phyloP scores from a whole-genome alignment of 2,113 vertebrate genomes.

The Grallaria varia region DNA sequence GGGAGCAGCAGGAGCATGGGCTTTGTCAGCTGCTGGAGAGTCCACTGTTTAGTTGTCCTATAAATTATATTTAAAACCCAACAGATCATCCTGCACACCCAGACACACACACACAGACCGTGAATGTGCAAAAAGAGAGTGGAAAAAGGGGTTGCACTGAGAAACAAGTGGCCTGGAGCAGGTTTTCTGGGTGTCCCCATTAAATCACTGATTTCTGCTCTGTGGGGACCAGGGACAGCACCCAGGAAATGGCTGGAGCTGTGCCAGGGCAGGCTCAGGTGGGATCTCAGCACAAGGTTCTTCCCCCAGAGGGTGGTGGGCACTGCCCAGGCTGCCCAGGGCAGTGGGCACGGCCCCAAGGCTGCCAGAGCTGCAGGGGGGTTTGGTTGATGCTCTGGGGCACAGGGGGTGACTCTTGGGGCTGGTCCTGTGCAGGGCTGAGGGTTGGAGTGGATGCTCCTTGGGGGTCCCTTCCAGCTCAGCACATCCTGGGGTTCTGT shows the following conservation, averaged over 20 bases:
- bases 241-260: neutral
- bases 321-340: neutral
- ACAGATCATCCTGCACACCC: neutral
- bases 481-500: neutral
- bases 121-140: accelerated
- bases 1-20: neutral
- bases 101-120: accelerated
- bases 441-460: neutral
- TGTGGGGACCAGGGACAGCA: neutral
- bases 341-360: neutral
- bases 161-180: neutral
- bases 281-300: neutral
- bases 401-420: neutral
- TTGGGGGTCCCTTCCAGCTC: neutral
- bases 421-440: neutral
- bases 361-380: neutral
- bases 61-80: neutral
- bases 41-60: neutral
- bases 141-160: neutral
- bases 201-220: neutral
- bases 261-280: neutral
- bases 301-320: neutral
- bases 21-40: neutral
- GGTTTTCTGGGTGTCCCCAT: neutral
- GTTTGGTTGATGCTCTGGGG: neutral